A percentile compares a stretch with the other conserved stretches of the same genome.
Evolutionary conservation across 2,113 vertebrate species (phyloP).

Genomic region (Gorilla gorilla): DNA sequence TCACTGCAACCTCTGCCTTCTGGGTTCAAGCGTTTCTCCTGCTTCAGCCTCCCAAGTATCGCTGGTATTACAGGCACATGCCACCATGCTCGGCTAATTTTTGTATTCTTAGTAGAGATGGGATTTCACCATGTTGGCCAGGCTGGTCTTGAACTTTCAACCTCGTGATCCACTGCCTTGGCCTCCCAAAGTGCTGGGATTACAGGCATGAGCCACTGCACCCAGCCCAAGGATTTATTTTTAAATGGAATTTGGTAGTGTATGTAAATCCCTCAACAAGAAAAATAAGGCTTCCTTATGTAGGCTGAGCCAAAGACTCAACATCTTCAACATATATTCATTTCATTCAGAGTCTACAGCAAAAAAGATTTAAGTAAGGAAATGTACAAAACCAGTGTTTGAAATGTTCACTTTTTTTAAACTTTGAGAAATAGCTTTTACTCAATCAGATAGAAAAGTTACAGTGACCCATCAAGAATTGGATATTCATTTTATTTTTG

Average conservation of each 20-base stretch:
- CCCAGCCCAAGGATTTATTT: constrained; percentile 3
- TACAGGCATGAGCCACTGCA: too few species aligned
- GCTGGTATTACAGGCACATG: too few species aligned
- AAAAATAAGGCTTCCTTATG: neutral
- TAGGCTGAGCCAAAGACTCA: neutral
- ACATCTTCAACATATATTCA: neutral
- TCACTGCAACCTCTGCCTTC: too few species aligned
- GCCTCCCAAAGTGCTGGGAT: too few species aligned
- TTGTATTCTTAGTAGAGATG: too few species aligned
- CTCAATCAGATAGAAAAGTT: constrained; percentile 22
- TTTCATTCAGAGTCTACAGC: neutral
- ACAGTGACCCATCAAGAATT: neutral
- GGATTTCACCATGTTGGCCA: too few species aligned
- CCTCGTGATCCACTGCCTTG: too few species aligned
- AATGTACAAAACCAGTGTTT: neutral
- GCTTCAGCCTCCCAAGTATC: too few species aligned
- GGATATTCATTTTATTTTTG: constrained; percentile 37
- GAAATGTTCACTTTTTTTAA: constrained; percentile 11
- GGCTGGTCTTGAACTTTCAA: too few species aligned
- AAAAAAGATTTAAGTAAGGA: neutral
- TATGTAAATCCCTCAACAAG: neutral
- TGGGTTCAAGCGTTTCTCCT: too few species aligned
- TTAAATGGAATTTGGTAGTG: neutral
- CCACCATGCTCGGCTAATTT: too few species aligned
- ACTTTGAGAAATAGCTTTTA: constrained; percentile 23